These are phyloP conservation scores for Pissodes strobi DNA, from an alignment of 1,140 invertebrate genomes.

Conservation along the genomic window DNA sequence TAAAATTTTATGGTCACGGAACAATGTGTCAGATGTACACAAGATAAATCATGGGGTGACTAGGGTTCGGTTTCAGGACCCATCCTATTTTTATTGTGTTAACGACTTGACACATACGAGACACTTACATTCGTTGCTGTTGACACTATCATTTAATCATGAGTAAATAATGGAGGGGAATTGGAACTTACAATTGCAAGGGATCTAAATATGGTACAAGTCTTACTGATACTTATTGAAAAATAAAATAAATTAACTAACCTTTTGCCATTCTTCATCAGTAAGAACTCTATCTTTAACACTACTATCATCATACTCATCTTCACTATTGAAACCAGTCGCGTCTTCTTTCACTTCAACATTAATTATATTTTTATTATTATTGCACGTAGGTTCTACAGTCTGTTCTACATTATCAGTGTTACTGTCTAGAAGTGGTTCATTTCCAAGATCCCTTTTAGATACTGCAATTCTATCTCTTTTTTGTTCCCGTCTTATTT, in stretches of 20 bases:
- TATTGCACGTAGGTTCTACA: conserved; percentile 43
- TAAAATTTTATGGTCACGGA: too few species aligned
- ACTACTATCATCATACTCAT: conserved; percentile 52
- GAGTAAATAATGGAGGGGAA: too few species aligned
- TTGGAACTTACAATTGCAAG: too few species aligned
- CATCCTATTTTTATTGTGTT: too few species aligned
- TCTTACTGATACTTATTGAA: too few species aligned
- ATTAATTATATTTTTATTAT: conserved; percentile 40
- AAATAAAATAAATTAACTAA: conserved; percentile 27
- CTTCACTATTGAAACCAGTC: conserved; percentile 55
- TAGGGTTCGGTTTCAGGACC: too few species aligned
- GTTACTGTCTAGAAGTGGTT: conserved; percentile 40
- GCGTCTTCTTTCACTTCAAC: conserved; percentile 49
- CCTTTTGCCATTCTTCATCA: conserved; percentile 54
- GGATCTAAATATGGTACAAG: too few species aligned
- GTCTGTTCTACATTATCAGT: conserved; percentile 35
- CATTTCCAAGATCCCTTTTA: conserved; percentile 43
- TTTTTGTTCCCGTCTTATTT: conserved; percentile 46
- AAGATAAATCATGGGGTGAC: too few species aligned
- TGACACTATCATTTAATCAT: too few species aligned
- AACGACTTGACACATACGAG: too few species aligned
- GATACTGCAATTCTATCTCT: conserved; percentile 41
- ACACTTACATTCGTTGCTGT: too few species aligned
- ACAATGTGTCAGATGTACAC: too few species aligned
- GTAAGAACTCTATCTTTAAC: conserved; percentile 45